Conservation (phyloP, 2,113 vertebrate species). For the Lepisosteus oculatus region DNA sequence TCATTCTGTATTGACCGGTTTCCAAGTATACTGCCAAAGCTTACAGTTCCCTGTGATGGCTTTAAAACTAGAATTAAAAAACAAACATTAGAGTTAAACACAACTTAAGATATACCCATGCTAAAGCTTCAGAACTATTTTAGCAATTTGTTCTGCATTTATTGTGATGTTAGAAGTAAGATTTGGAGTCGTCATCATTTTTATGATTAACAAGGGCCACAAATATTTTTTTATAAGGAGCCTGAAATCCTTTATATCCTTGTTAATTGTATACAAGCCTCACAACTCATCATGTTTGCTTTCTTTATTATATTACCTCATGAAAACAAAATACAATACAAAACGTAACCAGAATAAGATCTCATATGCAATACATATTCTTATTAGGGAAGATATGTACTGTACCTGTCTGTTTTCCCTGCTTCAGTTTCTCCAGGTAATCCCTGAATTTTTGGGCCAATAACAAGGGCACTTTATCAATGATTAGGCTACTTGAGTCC, state of each 20-base stretch:
- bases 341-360: neutral
- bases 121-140: no score
- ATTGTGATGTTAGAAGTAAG: no score
- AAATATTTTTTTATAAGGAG: no score
- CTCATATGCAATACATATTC: no score
- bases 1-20: slow-evolving; percentile 84
- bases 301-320: neutral
- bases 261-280: no score
- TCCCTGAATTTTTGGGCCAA: slow-evolving; percentile 82
- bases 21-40: slow-evolving; percentile 81
- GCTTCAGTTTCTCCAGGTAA: slow-evolving; percentile 84
- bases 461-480: slow-evolving; percentile 78
- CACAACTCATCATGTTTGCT: no score
- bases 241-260: no score
- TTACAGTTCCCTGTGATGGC: slow-evolving; percentile 85
- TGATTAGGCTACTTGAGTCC: slow-evolving; percentile 77
- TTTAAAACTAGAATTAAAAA: slow-evolving; percentile 69
- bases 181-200: no score
- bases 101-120: no score
- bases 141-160: no score
- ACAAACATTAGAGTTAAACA: neutral
- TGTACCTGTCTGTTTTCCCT: slow-evolving; percentile 76
- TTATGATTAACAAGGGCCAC: no score
- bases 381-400: no score
- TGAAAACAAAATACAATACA: neutral